phyloP scores from a whole-genome alignment of 1,140 invertebrate genomes.

The Aphelenchoides fujianensis region DNA sequence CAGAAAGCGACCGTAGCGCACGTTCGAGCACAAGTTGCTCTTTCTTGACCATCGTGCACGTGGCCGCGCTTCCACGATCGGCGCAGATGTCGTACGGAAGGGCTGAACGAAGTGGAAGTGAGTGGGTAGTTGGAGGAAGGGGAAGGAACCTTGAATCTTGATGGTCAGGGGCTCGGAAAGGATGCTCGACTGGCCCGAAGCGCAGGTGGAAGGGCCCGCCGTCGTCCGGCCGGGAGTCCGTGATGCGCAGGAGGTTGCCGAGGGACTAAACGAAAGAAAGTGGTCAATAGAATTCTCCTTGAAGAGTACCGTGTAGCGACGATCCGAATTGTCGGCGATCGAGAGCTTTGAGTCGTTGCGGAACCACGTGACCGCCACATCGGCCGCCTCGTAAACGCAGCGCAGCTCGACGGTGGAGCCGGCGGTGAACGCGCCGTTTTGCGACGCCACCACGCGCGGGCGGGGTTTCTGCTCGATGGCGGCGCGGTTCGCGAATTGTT shows the following conservation, averaged over 20 bases:
- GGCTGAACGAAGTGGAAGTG: not conserved
- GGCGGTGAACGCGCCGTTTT: constrained; percentile 23
- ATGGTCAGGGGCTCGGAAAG: constrained; percentile 27
- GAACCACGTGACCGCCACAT: constrained; percentile 24
- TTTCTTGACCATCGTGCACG: constrained; percentile 76
- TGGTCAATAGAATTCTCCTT: constrained; percentile 3
- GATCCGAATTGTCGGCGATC: constrained; percentile 8
- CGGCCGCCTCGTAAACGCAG: constrained; percentile 18
- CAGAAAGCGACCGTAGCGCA: constrained; percentile 88
- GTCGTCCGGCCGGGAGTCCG: constrained; percentile 20
- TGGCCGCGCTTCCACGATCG: constrained; percentile 35
- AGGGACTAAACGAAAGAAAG: constrained; percentile 21
- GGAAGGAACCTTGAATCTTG: constrained; percentile 37
- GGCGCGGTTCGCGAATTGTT: constrained; percentile 18
- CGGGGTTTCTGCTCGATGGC: constrained; percentile 22
- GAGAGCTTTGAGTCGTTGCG: constrained; percentile 16
- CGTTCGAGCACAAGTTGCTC: constrained; percentile 78
- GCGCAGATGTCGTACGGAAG: constrained; percentile 27
- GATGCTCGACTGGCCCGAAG: constrained; percentile 17
- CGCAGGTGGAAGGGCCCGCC: constrained; percentile 27
- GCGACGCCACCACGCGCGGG: constrained; percentile 23
- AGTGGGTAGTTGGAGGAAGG: too few relatives aligned
- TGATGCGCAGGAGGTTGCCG: constrained; percentile 17
- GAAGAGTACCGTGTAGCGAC: constrained; percentile 18
- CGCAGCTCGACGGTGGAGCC: constrained; percentile 36